phyloP scores from a whole-genome alignment of 2,113 vertebrate genomes.

The Tragelaphus buxtoni region DNA sequence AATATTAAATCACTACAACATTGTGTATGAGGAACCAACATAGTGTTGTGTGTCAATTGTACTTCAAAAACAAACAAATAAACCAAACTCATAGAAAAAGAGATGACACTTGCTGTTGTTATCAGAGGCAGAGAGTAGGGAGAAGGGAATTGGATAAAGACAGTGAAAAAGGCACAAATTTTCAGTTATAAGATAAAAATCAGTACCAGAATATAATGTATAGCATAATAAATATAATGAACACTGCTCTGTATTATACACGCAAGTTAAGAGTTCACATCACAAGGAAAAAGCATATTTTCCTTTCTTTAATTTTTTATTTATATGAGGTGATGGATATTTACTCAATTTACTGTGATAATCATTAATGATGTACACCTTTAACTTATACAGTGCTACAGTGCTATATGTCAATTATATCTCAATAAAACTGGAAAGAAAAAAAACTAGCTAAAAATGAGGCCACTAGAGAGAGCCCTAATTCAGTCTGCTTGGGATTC shows the following conservation, averaged over 20 bases:
- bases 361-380: neutral
- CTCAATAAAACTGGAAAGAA: neutral
- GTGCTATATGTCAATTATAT: neutral
- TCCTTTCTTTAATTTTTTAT: neutral
- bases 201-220: neutral
- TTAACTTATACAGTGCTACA: neutral
- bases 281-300: neutral
- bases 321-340: neutral
- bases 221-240: neutral
- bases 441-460: neutral
- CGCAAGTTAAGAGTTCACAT: neutral
- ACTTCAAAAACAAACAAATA: neutral
- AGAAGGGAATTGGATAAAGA: neutral
- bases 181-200: neutral
- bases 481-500: neutral
- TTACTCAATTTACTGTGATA: neutral
- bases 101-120: neutral
- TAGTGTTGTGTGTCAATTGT: neutral
- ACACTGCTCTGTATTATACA: neutral
- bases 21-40: neutral
- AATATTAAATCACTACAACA: neutral
- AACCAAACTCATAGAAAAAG: neutral
- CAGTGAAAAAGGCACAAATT: neutral
- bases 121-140: neutral
- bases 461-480: neutral